phyloP scores from a whole-genome alignment of 2,113 vertebrate species.

The Archocentrus centrarchus region DNA sequence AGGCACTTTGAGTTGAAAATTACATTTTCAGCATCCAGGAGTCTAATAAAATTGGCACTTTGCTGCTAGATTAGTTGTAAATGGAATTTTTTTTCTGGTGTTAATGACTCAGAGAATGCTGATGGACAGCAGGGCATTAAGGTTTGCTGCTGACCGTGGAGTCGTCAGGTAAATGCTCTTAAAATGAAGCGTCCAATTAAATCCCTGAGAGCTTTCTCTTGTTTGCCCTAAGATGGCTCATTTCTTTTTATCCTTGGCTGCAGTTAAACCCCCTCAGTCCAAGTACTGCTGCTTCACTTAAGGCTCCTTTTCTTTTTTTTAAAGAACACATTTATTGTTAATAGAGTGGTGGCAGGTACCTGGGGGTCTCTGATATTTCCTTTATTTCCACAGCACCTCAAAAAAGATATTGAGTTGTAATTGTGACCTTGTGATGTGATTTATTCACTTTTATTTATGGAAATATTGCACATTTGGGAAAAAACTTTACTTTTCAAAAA shows the following conservation, averaged over 20 bases:
- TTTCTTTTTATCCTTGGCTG: slow-evolving; percentile 24
- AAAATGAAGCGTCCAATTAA: slow-evolving; percentile 25
- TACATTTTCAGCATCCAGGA: slow-evolving; percentile 26
- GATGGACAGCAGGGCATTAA: slow-evolving; percentile 48
- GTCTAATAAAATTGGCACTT: slow-evolving; percentile 43
- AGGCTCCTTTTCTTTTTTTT: slow-evolving; percentile 3
- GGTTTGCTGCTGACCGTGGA: slow-evolving; percentile 18
- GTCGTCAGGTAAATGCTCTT: slow-evolving; percentile 37
- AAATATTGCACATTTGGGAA: neutral
- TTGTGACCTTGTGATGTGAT: neutral
- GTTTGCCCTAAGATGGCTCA: slow-evolving; percentile 17
- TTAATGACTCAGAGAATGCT: slow-evolving; percentile 50
- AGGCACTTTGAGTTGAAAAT: slow-evolving; percentile 29
- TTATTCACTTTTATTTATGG: neutral
- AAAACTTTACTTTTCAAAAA: neutral
- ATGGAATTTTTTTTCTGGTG: slow-evolving; percentile 29
- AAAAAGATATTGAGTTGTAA: neutral
- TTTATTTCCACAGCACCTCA: neutral
- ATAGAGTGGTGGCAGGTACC: neutral
- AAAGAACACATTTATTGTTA: slow-evolving; percentile 11
- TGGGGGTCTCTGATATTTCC: neutral
- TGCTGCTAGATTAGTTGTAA: slow-evolving; percentile 49
- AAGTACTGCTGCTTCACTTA: slow-evolving; percentile 1
- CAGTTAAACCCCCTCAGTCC: slow-evolving; percentile 15
- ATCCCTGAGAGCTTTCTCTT: slow-evolving; percentile 32